Evolutionary conservation across 1,140 invertebrate genomes (phyloP), one percentile per base, ranked within the genome.

Genomic region (Copidosoma floridanum): DNA sequence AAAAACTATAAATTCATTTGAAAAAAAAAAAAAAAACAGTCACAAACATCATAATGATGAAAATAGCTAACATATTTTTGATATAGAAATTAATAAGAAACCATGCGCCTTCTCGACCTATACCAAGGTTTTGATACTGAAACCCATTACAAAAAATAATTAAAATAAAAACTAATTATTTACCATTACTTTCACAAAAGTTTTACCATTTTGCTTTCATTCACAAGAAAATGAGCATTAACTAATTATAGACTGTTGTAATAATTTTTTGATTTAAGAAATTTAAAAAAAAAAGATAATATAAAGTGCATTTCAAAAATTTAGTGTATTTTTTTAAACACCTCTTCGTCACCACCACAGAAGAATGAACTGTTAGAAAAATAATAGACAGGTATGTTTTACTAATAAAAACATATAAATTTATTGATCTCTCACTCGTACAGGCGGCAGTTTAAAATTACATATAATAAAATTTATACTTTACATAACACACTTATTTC

Each of bases 51-150:
- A 62, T 72, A 70, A 54, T 68, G 67, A n/a, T n/a, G n/a, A n/a
- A 64, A 71, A 69, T 71, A 64, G 65, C 48, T 63, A n/a, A 71
- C 68, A 71, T 74, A 74, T 74, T 74, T 74, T 74, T 74, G 72
- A 74, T 74, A 74, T 72, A 73, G 72, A 74, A 68, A 50, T 55
- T 47, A 55, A 61, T 50, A 50, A 61, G n/a, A n/a, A n/a, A 54
- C 52, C 23, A 54, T 61, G 37, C 58, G 52, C 58, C 58, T 61
- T 61, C 44, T 61, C 37, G 23, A 61, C 46, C 44, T 47, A 60
- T 37, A 52, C 64, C 38, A 58, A 55, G 52, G 27, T 55, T 55
- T 32, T 35, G 2, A 37, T 18, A 43, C 37, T 37, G n/a, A 44
- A 37, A 52, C 8, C 43, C 12, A 54, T 38, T 20, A 32, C 12